phyloP scores from a whole-genome alignment of 2,113 vertebrate species.

The Notothenia coriiceps region DNA sequence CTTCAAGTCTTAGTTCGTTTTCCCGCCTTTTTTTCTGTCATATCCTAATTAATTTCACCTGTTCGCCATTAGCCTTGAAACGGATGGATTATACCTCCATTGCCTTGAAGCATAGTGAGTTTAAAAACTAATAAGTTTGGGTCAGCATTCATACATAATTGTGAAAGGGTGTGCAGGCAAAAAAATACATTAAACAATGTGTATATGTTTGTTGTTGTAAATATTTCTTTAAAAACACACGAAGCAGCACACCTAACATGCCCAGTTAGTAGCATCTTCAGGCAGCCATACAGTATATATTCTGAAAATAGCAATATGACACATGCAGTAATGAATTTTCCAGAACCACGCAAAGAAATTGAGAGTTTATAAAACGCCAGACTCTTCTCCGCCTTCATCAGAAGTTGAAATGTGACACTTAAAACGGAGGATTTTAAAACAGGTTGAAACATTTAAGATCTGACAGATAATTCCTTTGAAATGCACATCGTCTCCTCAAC shows the following conservation, averaged over 20 bases:
- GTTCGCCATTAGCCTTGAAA: neutral
- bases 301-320: neutral
- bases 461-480: neutral
- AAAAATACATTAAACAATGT: neutral
- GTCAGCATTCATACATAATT: too few species aligned
- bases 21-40: too few species aligned
- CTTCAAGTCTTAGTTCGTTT: too few species aligned
- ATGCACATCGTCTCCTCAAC: neutral
- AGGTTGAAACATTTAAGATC: neutral
- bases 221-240: neutral
- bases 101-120: too few species aligned
- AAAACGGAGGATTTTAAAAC: neutral
- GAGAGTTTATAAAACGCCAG: neutral
- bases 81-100: neutral
- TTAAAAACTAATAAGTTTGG: too few species aligned
- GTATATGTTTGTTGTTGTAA: neutral
- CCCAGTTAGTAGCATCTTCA: neutral
- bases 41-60: too few species aligned
- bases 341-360: neutral
- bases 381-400: neutral
- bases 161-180: neutral
- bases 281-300: neutral
- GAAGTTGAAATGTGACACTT: neutral
- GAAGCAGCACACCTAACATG: too few species aligned
- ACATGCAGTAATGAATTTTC: neutral